Evolutionary conservation across 1,140 invertebrate genomes (phyloP), one percentile per base, ranked within the genome.

Genomic region (Hyles vespertilio): DNA sequence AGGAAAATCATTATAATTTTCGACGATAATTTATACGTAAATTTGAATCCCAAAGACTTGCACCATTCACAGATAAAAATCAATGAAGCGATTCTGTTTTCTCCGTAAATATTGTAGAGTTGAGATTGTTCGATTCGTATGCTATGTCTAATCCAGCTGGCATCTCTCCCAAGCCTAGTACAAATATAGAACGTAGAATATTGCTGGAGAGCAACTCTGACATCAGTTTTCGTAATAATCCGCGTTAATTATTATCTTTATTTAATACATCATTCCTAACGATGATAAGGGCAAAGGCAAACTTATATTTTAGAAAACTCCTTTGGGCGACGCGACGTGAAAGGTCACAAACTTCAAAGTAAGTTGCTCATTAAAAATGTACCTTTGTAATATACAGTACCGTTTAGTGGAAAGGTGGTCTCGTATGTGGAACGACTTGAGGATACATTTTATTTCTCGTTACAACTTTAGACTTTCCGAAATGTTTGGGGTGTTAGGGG

Each of bases 161-260:
- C 79, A 81, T 63, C 65, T 56, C 63, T 81, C 79, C 79, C 79
- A 70, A 72, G 62, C 63, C 59, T 66, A 70, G 69, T 59, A 59
- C 76, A 79, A 74, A 79, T 79, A 74, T 79, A 81, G 70, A 70
- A 72, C 65, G 40, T 58, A 68, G 63, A 74, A 72, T 78, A 71
- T 77, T 72, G 67, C 70, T 78, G 74, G 65, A 79, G 68, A 70
- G 64, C 65, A 64, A 61, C 51, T 69, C 65, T 78, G 69, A 67
- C 65, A 72, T 70, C 72, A 69, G 60, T 59, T 69, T 58, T 68
- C 61, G 58, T 65, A 67, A 70, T 60, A 76, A 58, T 55, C 64
- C 9, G 43, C 22, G 10, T 9, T 9, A 51, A 3, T 40, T 40
- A 8, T 40, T 40, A 40, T 8, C 8, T 8, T 40, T 5, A 40